These are phyloP conservation scores for Homalodisca vitripennis DNA, from an alignment of 1,140 invertebrate species.

Conservation along the genomic window DNA sequence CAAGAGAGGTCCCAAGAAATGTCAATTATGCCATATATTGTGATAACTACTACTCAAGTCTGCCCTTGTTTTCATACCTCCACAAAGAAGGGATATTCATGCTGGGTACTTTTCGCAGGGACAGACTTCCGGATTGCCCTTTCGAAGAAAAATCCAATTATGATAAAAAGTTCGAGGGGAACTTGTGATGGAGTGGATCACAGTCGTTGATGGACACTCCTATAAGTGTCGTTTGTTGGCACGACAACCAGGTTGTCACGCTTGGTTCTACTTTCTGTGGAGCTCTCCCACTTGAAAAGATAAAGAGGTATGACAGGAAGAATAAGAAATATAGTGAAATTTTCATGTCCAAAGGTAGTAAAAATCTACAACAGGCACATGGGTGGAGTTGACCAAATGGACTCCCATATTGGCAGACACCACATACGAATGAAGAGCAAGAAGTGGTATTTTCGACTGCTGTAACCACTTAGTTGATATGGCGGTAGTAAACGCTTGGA, in stretches of 20 bases:
- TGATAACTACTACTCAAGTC: slow-evolving; percentile 46
- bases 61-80: slow-evolving; percentile 39
- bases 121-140: slow-evolving; percentile 33
- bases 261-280: slow-evolving; percentile 15
- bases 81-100: slow-evolving; percentile 41
- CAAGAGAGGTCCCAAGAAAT: slow-evolving; percentile 28
- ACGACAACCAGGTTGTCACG: slow-evolving; percentile 18
- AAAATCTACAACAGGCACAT: slow-evolving; percentile 17
- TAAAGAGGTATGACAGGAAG: slow-evolving; percentile 20
- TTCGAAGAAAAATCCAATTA: slow-evolving; percentile 6
- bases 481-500: too few species aligned
- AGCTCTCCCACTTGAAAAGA: slow-evolving; percentile 5
- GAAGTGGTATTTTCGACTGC: too few species aligned
- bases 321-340: background rate
- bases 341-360: slow-evolving; percentile 9
- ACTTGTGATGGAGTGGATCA: slow-evolving; percentile 7
- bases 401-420: slow-evolving; percentile 13
- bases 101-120: slow-evolving; percentile 41
- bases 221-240: background rate
- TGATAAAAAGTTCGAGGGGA: slow-evolving; percentile 13
- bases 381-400: slow-evolving; percentile 17
- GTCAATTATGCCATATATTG: slow-evolving; percentile 42
- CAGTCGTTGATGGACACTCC: background rate
- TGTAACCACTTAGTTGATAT: too few species aligned
- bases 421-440: too few species aligned